phyloP scores from a whole-genome alignment of 2,797 vertebrate genomes.

The Gallinago nigripennis region DNA sequence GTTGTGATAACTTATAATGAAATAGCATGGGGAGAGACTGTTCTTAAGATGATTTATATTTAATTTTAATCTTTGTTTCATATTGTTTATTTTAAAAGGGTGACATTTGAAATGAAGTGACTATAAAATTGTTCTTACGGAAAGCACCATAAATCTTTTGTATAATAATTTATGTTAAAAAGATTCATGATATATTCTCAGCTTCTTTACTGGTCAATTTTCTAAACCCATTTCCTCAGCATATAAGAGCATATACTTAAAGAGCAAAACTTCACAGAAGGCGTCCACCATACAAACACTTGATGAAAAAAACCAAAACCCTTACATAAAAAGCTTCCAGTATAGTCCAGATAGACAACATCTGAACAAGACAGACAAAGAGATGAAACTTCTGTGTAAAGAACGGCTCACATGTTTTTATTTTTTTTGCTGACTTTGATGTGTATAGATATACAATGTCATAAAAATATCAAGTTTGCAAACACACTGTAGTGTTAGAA shows the following conservation, averaged over 20 bases:
- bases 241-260: background rate
- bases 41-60: background rate
- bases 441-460: background rate
- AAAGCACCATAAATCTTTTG: background rate
- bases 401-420: background rate
- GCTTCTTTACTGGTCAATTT: background rate
- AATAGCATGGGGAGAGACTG: background rate
- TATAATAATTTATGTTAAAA: background rate
- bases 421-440: background rate
- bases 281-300: background rate
- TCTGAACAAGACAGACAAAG: background rate
- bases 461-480: background rate
- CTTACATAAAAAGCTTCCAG: background rate
- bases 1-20: background rate
- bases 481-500: background rate
- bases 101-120: background rate
- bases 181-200: background rate
- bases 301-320: background rate
- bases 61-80: background rate
- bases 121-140: background rate
- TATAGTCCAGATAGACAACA: background rate
- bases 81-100: background rate
- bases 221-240: background rate
- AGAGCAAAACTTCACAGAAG: background rate
- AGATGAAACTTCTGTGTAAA: background rate